Conservation (phyloP, 2,797 vertebrate genomes). For the Eulemur coronatus region DNA sequence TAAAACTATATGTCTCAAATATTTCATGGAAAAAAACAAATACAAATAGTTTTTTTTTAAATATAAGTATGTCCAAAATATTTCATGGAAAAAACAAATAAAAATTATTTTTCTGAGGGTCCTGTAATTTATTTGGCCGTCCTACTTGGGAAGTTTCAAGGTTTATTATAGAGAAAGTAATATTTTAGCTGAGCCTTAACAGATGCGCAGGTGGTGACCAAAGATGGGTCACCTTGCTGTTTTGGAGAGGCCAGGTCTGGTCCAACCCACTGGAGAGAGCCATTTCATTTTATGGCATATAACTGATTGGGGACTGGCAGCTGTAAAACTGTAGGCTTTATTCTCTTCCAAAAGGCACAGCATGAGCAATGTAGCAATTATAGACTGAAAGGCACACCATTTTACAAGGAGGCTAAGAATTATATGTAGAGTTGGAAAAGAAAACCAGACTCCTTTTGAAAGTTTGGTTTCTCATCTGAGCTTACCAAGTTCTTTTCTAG, state of each 20-base stretch:
- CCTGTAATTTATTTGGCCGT: background rate
- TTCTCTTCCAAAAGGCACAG: background rate
- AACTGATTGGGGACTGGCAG: background rate
- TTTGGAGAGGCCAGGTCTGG: background rate
- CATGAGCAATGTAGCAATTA: background rate
- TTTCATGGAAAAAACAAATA: background rate
- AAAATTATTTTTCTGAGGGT: background rate
- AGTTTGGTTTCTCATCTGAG: background rate
- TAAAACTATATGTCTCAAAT: background rate
- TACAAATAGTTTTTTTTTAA: background rate
- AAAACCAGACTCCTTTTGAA: background rate
- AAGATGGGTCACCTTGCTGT: background rate
- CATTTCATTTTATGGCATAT: background rate
- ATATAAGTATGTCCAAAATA: background rate
- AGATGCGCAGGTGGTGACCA: background rate
- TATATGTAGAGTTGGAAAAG: background rate
- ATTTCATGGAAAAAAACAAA: background rate
- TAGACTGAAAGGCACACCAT: background rate
- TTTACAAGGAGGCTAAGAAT: background rate
- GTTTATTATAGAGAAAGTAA: background rate
- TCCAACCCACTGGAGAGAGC: background rate
- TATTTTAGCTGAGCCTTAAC: background rate
- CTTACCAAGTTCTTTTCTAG: background rate
- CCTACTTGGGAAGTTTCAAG: background rate
- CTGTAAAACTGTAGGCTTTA: background rate